Evolutionary conservation across 1,140 invertebrate genomes (phyloP), one percentile per base, ranked within the genome.

Genomic region (Drosophila oshimai): DNA sequence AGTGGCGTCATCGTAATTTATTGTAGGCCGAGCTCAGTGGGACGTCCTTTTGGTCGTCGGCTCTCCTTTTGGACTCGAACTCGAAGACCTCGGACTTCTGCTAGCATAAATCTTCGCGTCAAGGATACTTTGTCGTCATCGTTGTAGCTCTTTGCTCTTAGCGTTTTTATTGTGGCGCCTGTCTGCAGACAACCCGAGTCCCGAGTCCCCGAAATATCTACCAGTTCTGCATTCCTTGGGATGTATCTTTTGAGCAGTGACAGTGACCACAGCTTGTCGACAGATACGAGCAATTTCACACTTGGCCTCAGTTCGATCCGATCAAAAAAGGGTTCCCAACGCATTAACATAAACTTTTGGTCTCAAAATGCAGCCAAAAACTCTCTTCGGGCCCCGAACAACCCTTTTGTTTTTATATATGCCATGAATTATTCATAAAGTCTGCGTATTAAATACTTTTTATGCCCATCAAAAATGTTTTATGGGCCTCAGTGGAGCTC

Each of bases 221-320:
- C 33, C 31, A 22, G 37, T 44, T 60, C 44, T 53, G 45, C 61
- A 65, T 55, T 72, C 33, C n/a, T 15, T 57, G 34, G 17, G 13
- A 31, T 62, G 55, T 53, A 65, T 75, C 55, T 65, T 39, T 72
- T 45, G n/a, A n/a, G 46, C 70, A 15, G 60, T 33, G 45, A 33
- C 60, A 67, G 79, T 87, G 79, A 80, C 78, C 87, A 74, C 87
- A 89, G 78, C 81, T 64, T 89, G 88, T 89, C 88, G 74, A 90
- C 88, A 90, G 76, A 90, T 90, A 90, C 88, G 83, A 90, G 88
- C 83, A 74, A 88, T 90, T 90, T 90, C 88, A 90, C 88, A 90
- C 88, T 90, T 90, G 73, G 22, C 41, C 33, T 75, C 71, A 75
- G 68, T 65, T 65, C 60, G 61, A 62, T 28, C 15, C 54, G 15